These are phyloP conservation scores for Lochmaea capreae DNA, from an alignment of 2,888 invertebrate genomes.

Conservation along the genomic window DNA sequence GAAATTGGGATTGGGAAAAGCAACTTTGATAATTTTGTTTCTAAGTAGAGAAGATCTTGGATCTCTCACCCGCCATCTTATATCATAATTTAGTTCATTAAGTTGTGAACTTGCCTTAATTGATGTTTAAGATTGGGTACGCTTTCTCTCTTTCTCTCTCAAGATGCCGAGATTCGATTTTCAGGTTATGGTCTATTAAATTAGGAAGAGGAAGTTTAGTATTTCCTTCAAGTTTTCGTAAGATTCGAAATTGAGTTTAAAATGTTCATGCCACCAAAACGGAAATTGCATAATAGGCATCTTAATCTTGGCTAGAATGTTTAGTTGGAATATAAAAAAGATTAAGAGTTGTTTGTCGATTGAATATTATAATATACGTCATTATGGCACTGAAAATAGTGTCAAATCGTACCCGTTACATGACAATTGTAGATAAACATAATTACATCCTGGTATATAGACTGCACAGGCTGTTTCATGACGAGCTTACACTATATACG, in stretches of 20 bases:
- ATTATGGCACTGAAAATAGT: no score
- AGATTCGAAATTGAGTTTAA: neutral
- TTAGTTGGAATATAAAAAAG: no score
- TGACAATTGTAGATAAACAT: no score
- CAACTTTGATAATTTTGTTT: slow-evolving; percentile 57
- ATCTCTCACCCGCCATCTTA: slow-evolving; percentile 58
- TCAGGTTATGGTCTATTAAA: slow-evolving; percentile 31
- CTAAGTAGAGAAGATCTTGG: slow-evolving; percentile 49
- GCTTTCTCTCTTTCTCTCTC: slow-evolving; percentile 18
- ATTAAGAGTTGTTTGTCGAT: no score
- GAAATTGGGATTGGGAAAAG: slow-evolving; percentile 36
- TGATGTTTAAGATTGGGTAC: slow-evolving; percentile 60
- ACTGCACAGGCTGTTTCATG: no score
- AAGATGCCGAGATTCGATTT: slow-evolving; percentile 29
- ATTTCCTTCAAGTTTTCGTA: slow-evolving; percentile 22
- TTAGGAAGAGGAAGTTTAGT: slow-evolving; percentile 20
- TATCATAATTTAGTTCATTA: slow-evolving; percentile 60
- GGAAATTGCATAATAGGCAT: neutral
- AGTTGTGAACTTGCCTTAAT: slow-evolving; percentile 59
- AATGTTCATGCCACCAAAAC: neutral
- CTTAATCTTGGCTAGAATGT: no score
- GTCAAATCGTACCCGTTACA: no score
- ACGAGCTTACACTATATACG: no score
- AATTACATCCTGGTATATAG: no score
- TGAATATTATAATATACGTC: no score